These are phyloP conservation scores for Zeuzera pyrina DNA, from an alignment of 2,888 invertebrate genomes.

Conservation along the genomic window DNA sequence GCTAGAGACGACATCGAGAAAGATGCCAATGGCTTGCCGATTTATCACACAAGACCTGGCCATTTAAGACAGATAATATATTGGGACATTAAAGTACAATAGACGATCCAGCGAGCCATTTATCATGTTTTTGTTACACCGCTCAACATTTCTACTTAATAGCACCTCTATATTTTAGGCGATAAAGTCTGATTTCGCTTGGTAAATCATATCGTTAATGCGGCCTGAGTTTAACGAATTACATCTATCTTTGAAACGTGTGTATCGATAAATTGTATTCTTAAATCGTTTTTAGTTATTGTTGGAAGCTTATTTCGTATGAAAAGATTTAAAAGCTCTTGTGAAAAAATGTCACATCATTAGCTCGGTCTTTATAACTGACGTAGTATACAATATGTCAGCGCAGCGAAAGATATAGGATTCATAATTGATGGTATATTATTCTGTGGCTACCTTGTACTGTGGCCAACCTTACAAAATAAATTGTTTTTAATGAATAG, in stretches of 20 bases:
- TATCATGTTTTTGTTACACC: slow-evolving; percentile 42
- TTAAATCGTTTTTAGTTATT: slow-evolving; percentile 34
- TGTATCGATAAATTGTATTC: slow-evolving; percentile 41
- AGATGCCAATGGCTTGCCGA: slow-evolving; percentile 39
- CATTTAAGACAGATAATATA: slow-evolving; percentile 60
- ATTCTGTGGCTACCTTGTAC: too few species aligned
- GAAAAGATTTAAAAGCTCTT: slow-evolving; percentile 25
- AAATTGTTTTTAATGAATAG: too few species aligned
- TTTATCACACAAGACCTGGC: slow-evolving; percentile 51
- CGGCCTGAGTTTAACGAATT: too few species aligned
- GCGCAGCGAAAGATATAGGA: too few species aligned
- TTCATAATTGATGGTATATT: too few species aligned
- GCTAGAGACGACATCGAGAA: slow-evolving; percentile 30
- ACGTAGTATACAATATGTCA: too few species aligned
- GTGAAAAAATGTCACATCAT: slow-evolving; percentile 21
- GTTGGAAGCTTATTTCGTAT: slow-evolving; percentile 29
- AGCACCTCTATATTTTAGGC: neutral
- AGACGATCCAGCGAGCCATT: slow-evolving; percentile 54
- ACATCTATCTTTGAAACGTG: too few species aligned
- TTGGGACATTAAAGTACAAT: slow-evolving; percentile 65
- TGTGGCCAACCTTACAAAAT: too few species aligned
- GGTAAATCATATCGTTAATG: neutral
- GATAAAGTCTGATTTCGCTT: neutral
- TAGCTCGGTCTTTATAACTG: too few species aligned
- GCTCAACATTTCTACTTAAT: neutral